Percentiles rank a stretch among this genome's conserved stretches.
phyloP scores from a whole-genome alignment of 2,888 invertebrate species.

The Aromia moschata region DNA sequence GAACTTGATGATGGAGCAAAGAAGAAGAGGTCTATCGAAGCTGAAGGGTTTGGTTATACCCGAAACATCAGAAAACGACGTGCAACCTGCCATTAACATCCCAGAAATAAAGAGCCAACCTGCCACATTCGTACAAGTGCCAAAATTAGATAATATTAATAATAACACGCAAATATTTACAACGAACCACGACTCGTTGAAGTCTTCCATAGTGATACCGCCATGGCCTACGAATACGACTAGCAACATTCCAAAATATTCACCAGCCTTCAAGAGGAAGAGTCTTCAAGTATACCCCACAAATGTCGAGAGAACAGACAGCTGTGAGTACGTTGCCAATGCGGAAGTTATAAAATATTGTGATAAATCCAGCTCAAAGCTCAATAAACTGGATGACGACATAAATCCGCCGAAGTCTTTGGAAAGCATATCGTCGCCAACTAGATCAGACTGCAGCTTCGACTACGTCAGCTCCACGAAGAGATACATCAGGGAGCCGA shows the following conservation, averaged over 20 bases:
- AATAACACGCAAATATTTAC: constrained; percentile 36
- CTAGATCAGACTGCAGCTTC: constrained; percentile 68
- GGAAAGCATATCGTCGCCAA: constrained; percentile 69
- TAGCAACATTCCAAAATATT: constrained; percentile 78
- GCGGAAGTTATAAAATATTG: constrained; percentile 35
- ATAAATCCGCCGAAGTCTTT: constrained; percentile 66
- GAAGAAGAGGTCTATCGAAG: constrained; percentile 84
- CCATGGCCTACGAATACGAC: constrained; percentile 59
- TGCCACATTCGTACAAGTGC: constrained; percentile 49
- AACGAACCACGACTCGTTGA: constrained; percentile 36
- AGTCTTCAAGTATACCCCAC: constrained; percentile 72
- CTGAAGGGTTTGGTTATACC: constrained; percentile 89
- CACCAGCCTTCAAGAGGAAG: constrained; percentile 83
- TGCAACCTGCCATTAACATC: constrained; percentile 74
- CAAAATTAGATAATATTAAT: constrained; percentile 39
- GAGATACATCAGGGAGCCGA: constrained; percentile 27
- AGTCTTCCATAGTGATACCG: constrained; percentile 51
- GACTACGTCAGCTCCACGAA: constrained; percentile 60
- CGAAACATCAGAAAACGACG: constrained; percentile 67
- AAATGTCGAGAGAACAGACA: constrained; percentile 38
- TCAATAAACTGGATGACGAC: constrained; percentile 43
- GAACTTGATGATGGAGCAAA: constrained; percentile 81
- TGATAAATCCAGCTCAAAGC: constrained; percentile 39
- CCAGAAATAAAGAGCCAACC: constrained; percentile 80
- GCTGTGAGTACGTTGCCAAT: constrained; percentile 39